Conservation (phyloP, 2,113 vertebrate species). For the Melanocharis versteri region DNA sequence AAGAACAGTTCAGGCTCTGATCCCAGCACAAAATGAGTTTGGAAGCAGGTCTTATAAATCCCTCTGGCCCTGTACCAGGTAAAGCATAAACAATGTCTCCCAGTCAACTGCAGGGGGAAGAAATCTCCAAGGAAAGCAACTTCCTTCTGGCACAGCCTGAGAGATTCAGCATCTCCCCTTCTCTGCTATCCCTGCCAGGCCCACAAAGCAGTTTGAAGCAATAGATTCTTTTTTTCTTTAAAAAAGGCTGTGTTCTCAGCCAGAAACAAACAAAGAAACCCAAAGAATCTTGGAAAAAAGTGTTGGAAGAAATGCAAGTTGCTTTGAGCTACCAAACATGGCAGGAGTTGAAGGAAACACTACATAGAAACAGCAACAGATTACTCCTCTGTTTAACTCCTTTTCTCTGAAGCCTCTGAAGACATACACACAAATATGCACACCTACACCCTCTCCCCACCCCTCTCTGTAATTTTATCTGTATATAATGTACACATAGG, state of each 20-base stretch:
- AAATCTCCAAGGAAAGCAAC: conserved; percentile 38
- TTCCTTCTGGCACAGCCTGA: conserved; percentile 25
- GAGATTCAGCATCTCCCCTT: not conserved
- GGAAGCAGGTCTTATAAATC: not conserved
- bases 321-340: conserved; percentile 57
- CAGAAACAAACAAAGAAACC: conserved; percentile 56
- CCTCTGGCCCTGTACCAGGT: not conserved
- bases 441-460: not conserved
- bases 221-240: conserved; percentile 11
- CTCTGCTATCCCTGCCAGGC: conserved; percentile 30
- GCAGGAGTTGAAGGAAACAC: conserved; percentile 37
- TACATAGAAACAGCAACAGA: not conserved
- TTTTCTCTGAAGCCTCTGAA: not conserved
- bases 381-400: not conserved
- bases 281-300: not conserved
- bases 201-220: conserved; percentile 35
- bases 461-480: not conserved
- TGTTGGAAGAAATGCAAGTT: conserved; percentile 41
- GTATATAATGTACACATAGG: not conserved
- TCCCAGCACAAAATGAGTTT: not conserved
- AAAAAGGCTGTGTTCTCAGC: conserved; percentile 31
- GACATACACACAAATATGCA: not conserved
- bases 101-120: not conserved
- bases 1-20: not conserved
- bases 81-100: conserved; percentile 2